These are phyloP conservation scores for Helarctos malayanus DNA, from an alignment of 2,797 vertebrate genomes.

Conservation along the genomic window DNA sequence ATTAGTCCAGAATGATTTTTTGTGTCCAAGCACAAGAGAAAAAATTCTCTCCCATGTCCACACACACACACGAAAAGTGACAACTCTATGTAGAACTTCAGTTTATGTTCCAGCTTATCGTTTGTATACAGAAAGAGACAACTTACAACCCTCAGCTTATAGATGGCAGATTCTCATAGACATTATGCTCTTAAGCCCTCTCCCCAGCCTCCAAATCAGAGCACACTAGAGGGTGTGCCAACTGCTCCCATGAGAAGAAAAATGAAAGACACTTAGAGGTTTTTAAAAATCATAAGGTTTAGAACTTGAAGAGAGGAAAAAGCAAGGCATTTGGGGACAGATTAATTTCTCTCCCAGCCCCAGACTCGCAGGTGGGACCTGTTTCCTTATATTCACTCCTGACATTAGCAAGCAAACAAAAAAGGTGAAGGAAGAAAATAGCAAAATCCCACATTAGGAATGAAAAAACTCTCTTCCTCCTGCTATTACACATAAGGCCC, in stretches of 20 bases:
- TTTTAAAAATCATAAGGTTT: neutral
- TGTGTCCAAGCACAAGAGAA: neutral
- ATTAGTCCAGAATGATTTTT: conserved; percentile 15
- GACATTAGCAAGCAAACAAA: neutral
- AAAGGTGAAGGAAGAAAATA: neutral
- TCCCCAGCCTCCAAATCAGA: neutral
- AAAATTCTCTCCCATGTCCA: neutral
- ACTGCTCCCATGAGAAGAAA: neutral
- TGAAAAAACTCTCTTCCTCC: neutral
- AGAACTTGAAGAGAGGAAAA: neutral
- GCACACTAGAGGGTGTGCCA: neutral
- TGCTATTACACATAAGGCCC: neutral
- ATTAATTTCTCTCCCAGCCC: accelerated
- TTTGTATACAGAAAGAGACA: neutral
- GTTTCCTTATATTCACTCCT: neutral
- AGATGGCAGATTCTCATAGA: neutral
- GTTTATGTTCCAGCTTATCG: neutral
- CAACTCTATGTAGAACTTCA: neutral
- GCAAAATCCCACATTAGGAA: neutral
- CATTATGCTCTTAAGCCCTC: neutral
- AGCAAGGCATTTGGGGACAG: neutral
- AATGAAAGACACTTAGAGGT: neutral
- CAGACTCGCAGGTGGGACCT: neutral
- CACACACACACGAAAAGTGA: neutral
- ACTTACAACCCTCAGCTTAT: neutral